A percentile compares a stretch with the other conserved stretches of the same genome.
These are phyloP conservation scores for Microcebus murinus DNA, from an alignment of 2,113 vertebrate species.

Conservation along the genomic window DNA sequence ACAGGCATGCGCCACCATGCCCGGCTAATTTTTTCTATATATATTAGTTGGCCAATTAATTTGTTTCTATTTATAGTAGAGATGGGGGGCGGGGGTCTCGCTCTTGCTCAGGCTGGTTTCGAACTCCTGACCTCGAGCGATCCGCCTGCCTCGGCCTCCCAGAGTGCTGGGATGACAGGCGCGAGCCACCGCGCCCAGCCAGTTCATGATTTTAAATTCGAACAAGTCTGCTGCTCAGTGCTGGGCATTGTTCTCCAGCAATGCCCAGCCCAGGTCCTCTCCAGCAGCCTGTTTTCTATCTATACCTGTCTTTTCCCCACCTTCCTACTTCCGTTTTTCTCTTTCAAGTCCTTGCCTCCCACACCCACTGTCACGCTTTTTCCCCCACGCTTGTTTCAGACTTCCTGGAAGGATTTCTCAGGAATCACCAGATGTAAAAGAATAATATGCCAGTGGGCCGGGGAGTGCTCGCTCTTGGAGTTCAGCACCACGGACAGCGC, in stretches of 20 bases:
- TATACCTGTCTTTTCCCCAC: not conserved
- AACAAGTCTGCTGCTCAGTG: not conserved
- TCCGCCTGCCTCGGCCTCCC: no score
- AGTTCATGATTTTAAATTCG: not conserved
- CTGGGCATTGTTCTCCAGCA: not conserved
- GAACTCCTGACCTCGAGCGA: no score
- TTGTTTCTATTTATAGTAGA: no score
- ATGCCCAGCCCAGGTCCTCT: not conserved
- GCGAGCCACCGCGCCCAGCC: no score
- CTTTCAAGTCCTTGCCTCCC: not conserved
- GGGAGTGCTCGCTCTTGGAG: fast-evolving
- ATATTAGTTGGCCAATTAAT: no score
- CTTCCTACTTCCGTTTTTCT: not conserved
- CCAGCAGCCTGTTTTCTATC: not conserved
- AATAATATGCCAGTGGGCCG: not conserved
- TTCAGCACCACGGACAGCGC: not conserved
- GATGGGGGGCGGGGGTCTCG: no score
- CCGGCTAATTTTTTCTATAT: no score
- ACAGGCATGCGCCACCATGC: no score
- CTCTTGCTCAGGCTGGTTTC: no score
- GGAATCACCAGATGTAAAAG: not conserved
- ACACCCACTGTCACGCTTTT: not conserved
- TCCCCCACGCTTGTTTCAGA: not conserved
- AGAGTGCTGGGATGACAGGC: no score
- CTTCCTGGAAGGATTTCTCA: not conserved